Base-by-base conservation (phyloP, 2,888 invertebrate species). In the Carabus problematicus region DNA sequence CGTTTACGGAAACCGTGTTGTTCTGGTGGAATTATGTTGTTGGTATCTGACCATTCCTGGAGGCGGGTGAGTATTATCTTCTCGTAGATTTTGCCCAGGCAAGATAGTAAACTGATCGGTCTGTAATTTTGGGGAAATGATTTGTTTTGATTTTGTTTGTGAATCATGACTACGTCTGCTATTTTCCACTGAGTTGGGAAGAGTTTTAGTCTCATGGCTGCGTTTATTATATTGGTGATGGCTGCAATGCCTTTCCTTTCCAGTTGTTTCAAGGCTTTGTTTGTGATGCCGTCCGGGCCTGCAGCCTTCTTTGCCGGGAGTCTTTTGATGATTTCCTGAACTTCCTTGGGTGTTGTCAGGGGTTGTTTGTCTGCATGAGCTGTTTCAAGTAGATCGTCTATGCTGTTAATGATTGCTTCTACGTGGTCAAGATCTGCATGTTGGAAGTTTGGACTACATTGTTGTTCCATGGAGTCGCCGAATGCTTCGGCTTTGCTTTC, bases 91-190 rank as follows among this genome's bases (percentile, higher is more conserved):
- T 1, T 42, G 29, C 42, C 75, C 58, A 4, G 75, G 69, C n/a
- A 43, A 29, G 1, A 77, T 58, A 77, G 72, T 4, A 76, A 72
- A n/a, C 73, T 73, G 9, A 78, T 76, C 0, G 76, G 75, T 11
- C 75, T 42, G 41, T 41, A 41, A 41, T 3, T 14, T 11, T 1
- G 60, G 2, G 12, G 12, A 8, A 14, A 41, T 11, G 41, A 11
- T 41, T 41, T 12, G 40, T 8, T 40, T 9, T 7, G n/a, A 7
- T 7, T 58, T 29, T 18, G 40, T 7, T 56, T 29, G 6, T 29
- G 2, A 3, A 29, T 29, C 29, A 29, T 2, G 6, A 6, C 29
- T 29, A 29, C 29, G 6, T 2, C 6, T 29, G 3, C 29, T 6
- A 3, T 29, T 40, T 56, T 56, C 56, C 56, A 56, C 14, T 8